These are phyloP conservation scores for Octonoba sinensis DNA, from an alignment of 2,888 invertebrate genomes.

Conservation along the genomic window DNA sequence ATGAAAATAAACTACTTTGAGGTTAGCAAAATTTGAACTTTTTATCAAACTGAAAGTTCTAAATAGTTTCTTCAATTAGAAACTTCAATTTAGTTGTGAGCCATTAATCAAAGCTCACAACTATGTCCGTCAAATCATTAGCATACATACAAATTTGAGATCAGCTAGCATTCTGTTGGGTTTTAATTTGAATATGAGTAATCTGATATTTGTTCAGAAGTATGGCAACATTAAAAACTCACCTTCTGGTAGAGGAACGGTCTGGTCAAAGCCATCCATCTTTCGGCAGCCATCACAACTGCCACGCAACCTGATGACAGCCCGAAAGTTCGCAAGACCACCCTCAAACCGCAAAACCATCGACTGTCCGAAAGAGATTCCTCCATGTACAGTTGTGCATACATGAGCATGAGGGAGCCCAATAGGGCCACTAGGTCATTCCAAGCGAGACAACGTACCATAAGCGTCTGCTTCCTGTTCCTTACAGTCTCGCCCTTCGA, in stretches of 20 bases:
- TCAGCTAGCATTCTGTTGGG: too few species aligned
- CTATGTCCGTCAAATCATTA: too few species aligned
- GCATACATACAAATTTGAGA: too few species aligned
- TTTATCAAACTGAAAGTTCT: too few species aligned
- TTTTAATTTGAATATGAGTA: neutral
- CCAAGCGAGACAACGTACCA: slow-evolving; percentile 82
- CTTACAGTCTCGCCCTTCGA: slow-evolving; percentile 80
- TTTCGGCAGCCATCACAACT: slow-evolving; percentile 87
- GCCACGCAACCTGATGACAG: slow-evolving; percentile 89
- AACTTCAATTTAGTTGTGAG: too few species aligned
- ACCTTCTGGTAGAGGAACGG: slow-evolving; percentile 92
- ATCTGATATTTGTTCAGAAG: neutral
- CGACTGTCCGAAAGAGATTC: slow-evolving; percentile 72
- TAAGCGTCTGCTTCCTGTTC: slow-evolving; percentile 83
- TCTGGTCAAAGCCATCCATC: slow-evolving; percentile 87
- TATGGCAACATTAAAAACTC: slow-evolving; percentile 59
- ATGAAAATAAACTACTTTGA: too few species aligned
- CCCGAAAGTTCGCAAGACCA: slow-evolving; percentile 85
- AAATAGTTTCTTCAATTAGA: too few species aligned
- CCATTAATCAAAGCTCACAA: too few species aligned
- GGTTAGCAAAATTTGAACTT: too few species aligned
- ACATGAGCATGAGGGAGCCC: slow-evolving; percentile 82
- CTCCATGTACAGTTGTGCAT: slow-evolving; percentile 74
- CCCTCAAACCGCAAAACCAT: slow-evolving; percentile 78
- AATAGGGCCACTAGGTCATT: slow-evolving; percentile 85